phyloP scores from a whole-genome alignment of 2,797 vertebrate species.

The Gymnocypris eckloni region DNA sequence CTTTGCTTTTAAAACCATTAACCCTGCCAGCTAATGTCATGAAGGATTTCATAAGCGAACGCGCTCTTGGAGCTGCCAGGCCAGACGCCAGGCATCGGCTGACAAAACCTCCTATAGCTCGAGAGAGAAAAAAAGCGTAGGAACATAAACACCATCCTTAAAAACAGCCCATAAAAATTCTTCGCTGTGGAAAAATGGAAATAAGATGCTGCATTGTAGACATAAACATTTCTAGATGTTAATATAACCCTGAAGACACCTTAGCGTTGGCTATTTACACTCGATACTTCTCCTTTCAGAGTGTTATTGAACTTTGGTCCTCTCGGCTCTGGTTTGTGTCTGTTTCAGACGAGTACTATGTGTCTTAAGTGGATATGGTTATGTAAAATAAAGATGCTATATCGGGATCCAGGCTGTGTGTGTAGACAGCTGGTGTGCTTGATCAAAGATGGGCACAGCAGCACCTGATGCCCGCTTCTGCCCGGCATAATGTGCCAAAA shows the following conservation, averaged over 20 bases:
- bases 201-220: slow-evolving; percentile 34
- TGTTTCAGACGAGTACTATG: background rate
- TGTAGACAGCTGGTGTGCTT: slow-evolving; percentile 25
- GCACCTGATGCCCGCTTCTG: slow-evolving; percentile 23
- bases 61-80: slow-evolving; percentile 40
- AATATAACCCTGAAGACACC: slow-evolving; percentile 32
- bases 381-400: slow-evolving; percentile 9
- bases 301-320: slow-evolving; percentile 20
- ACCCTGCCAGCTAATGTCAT: slow-evolving; percentile 43
- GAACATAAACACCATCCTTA: slow-evolving; percentile 40
- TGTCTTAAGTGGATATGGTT: slow-evolving; percentile 18
- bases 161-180: slow-evolving; percentile 49
- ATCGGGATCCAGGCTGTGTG: background rate
- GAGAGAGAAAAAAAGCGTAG: slow-evolving; percentile 1
- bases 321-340: slow-evolving; percentile 5
- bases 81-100: slow-evolving; percentile 32
- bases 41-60: slow-evolving; percentile 50
- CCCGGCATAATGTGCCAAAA: slow-evolving; percentile 8
- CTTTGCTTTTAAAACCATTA: slow-evolving; percentile 33
- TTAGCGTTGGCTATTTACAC: slow-evolving; percentile 5
- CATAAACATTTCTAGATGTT: slow-evolving; percentile 50
- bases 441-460: slow-evolving; percentile 12
- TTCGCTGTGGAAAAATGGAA: slow-evolving; percentile 33
- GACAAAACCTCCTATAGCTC: slow-evolving; percentile 37
- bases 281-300: slow-evolving; percentile 4